These are phyloP conservation scores for Gordius sp. DNA, from an alignment of 2,888 invertebrate genomes.

Conservation along the genomic window DNA sequence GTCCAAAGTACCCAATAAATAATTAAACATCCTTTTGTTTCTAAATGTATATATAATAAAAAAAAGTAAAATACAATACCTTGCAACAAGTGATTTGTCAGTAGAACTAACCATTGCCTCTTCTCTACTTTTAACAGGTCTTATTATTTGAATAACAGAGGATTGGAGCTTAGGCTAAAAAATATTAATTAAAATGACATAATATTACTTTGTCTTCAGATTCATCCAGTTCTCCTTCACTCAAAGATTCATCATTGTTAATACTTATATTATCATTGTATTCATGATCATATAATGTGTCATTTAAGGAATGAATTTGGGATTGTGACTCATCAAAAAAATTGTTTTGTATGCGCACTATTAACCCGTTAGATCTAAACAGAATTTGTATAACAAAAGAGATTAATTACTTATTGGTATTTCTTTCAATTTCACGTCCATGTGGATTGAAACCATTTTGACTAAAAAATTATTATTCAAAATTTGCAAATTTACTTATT, in stretches of 20 bases:
- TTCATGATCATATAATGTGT: not conserved
- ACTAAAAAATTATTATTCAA: not conserved
- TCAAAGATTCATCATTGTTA: not conserved
- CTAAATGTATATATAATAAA: constrained; percentile 7
- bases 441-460: too few species aligned
- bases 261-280: not conserved
- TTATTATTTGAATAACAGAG: not conserved
- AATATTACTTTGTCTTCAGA: not conserved
- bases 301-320: not conserved
- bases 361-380: too few species aligned
- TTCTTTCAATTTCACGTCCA: too few species aligned
- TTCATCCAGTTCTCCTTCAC: constrained; percentile 14
- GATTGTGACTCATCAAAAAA: not conserved
- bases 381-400: too few species aligned
- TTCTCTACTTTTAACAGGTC: not conserved
- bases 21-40: constrained; percentile 14
- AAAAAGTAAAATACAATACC: constrained; percentile 4
- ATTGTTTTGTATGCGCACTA: too few species aligned
- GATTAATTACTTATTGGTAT: too few species aligned
- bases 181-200: too few species aligned
- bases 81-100: not conserved
- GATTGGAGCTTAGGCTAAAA: constrained; percentile 11
- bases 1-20: constrained; percentile 4
- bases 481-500: not conserved
- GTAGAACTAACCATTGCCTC: not conserved